Conservation (phyloP, 2,113 vertebrate species). For the Triplophysa tibetana region DNA sequence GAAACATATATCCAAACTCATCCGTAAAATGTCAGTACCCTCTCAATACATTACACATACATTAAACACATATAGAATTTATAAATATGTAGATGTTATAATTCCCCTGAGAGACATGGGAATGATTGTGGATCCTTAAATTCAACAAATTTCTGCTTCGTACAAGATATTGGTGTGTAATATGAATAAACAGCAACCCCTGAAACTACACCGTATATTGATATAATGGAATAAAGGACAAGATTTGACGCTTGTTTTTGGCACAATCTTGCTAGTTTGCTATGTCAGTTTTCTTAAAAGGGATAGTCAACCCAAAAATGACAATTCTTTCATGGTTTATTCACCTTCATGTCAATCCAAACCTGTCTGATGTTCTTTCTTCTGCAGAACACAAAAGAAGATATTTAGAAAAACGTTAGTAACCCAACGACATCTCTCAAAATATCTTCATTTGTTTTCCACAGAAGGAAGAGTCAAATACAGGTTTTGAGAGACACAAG, state of each 20-base stretch:
- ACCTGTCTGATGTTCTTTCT: no score
- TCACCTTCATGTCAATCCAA: no score
- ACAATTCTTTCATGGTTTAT: no score
- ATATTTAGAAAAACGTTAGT: no score
- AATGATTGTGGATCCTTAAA: constrained; percentile 44
- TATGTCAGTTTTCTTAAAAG: constrained; percentile 12
- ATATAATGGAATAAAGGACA: constrained; percentile 32
- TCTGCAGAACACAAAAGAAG: no score
- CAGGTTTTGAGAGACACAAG: no score
- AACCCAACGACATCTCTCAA: no score
- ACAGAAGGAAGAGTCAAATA: no score
- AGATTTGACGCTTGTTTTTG: constrained; percentile 41
- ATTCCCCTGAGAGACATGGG: constrained; percentile 51
- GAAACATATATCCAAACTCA: constrained; percentile 23
- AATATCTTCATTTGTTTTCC: no score
- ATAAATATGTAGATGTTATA: constrained; percentile 31
- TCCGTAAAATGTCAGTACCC: constrained; percentile 14
- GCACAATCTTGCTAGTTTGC: constrained; percentile 42
- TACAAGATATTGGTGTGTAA: constrained; percentile 35
- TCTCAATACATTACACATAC: constrained; percentile 27
- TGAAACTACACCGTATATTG: constrained; percentile 25
- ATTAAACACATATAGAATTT: constrained; percentile 36
- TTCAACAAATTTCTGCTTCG: constrained; percentile 28
- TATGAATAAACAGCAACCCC: constrained; percentile 24
- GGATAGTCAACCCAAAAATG: no score